A percentile compares a stretch with the other conserved stretches of the same genome.
Evolutionary conservation across 2,888 invertebrate genomes (phyloP).

Genomic region (Folsomia manolachei): DNA sequence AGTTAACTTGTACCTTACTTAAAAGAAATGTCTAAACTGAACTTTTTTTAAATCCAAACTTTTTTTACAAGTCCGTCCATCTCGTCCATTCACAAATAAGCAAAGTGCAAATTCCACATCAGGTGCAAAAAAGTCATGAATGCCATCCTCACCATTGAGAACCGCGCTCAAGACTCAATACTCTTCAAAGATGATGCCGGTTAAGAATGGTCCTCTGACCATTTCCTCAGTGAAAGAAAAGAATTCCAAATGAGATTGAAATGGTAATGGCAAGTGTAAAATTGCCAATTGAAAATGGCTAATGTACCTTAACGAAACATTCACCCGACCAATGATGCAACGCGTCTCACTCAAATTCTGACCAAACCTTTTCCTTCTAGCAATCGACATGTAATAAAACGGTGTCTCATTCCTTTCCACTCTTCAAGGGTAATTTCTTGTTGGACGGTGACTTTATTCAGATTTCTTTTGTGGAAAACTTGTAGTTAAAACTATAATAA

Average conservation of each 20-base stretch:
- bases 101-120: conserved; percentile 2
- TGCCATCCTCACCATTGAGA: background rate
- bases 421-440: too few relatives aligned
- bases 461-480: too few relatives aligned
- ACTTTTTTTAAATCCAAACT: too few relatives aligned
- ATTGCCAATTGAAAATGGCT: conserved; percentile 6
- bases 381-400: too few relatives aligned
- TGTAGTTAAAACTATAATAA: too few relatives aligned
- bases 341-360: too few relatives aligned
- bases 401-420: too few relatives aligned
- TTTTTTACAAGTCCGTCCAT: background rate
- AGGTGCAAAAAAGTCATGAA: background rate
- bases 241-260: conserved; percentile 6
- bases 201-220: background rate
- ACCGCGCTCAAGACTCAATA: too few relatives aligned
- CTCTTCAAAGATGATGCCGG: background rate
- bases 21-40: background rate
- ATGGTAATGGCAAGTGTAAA: conserved; percentile 10
- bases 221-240: background rate
- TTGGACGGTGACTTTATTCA: too few relatives aligned
- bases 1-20: background rate
- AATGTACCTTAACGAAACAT: conserved; percentile 1
- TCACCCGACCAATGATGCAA: too few relatives aligned
- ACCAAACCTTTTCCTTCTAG: too few relatives aligned
- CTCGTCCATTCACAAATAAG: background rate